Evolutionary conservation across 2,113 vertebrate species (phyloP).

Genomic region (Thryonomys swinderianus): DNA sequence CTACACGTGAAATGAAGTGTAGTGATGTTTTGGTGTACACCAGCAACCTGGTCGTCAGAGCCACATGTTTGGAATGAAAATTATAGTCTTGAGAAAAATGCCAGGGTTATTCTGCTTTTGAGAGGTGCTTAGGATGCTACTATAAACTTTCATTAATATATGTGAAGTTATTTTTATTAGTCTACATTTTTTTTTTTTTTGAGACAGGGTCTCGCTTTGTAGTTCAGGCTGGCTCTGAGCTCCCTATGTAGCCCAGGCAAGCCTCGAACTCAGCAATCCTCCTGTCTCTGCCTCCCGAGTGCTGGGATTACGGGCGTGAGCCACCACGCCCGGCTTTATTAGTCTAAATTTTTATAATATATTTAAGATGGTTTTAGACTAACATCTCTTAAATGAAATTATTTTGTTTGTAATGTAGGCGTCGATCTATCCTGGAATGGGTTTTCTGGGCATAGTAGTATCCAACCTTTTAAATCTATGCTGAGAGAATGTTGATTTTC

Average conservation of each 20-base stretch:
- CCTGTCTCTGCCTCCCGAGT: too few relatives aligned
- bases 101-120: neutral
- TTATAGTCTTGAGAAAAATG: slow-evolving; percentile 32
- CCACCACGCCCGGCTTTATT: too few relatives aligned
- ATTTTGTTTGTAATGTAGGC: slow-evolving; percentile 49
- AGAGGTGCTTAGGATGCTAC: neutral
- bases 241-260: too few relatives aligned
- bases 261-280: too few relatives aligned
- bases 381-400: slow-evolving; percentile 36
- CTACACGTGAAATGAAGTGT: neutral
- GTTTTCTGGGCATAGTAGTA: neutral
- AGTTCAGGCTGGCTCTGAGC: too few relatives aligned
- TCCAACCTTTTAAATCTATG: neutral
- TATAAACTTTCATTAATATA: slow-evolving; percentile 45
- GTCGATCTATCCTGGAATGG: neutral
- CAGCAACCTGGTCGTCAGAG: neutral
- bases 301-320: too few relatives aligned
- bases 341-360: slow-evolving; percentile 20
- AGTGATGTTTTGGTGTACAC: neutral
- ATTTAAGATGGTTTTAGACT: slow-evolving; percentile 40
- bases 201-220: too few relatives aligned
- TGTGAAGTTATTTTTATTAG: slow-evolving; percentile 49
- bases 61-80: neutral
- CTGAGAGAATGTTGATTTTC: slow-evolving; percentile 11
- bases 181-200: too few relatives aligned